Evolutionary conservation across 2,113 vertebrate species (phyloP).

Genomic region (Ammodytes dubius): DNA sequence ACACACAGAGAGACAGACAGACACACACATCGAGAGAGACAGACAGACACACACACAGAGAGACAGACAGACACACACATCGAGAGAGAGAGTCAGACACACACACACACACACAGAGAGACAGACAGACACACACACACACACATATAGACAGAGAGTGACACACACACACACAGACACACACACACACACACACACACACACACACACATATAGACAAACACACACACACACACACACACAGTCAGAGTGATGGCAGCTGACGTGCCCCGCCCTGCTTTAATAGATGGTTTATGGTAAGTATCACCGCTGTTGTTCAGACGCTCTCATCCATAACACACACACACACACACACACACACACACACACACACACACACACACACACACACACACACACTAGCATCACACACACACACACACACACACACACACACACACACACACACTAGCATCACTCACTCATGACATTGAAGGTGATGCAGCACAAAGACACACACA

Average conservation of each 20-base stretch:
- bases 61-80: no score
- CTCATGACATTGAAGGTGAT: background rate
- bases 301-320: conserved; percentile 9
- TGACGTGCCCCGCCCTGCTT: conserved; percentile 17
- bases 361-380: no score
- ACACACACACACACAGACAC: background rate
- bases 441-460: conserved; percentile 15
- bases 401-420: no score
- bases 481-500: background rate
- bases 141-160: no score
- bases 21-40: no score
- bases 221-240: no score
- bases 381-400: no score
- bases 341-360: conserved; percentile 7
- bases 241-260: conserved; percentile 5
- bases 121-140: conserved; percentile 6
- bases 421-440: no score
- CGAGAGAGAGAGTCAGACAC: no score
- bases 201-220: conserved; percentile 6
- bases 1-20: no score
- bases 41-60: no score
- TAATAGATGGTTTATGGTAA: conserved; percentile 42
- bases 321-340: conserved; percentile 10
- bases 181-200: background rate
- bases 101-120: no score